Percentiles rank a stretch among this genome's conserved stretches.
Evolutionary conservation across 2,888 invertebrate species (phyloP).

Genomic region (Arge pagana): DNA sequence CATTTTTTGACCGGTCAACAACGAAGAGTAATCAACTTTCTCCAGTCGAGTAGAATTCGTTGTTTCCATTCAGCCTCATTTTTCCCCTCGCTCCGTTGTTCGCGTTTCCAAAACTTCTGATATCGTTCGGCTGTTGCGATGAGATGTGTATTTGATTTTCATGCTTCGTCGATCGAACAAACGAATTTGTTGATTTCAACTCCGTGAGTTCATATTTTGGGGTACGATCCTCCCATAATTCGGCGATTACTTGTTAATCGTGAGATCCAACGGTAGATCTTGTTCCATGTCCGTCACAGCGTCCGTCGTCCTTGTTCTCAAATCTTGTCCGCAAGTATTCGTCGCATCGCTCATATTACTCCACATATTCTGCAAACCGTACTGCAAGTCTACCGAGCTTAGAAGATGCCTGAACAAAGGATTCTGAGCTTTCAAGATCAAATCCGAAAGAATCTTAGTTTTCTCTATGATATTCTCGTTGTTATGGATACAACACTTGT

Average conservation of each 20-base stretch:
- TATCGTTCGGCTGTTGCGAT: too few relatives aligned
- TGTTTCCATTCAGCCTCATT: too few relatives aligned
- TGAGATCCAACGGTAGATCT: slow-evolving; percentile 58
- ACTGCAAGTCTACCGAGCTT: slow-evolving; percentile 50
- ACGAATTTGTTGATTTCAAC: too few relatives aligned
- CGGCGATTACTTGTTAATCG: slow-evolving; percentile 51
- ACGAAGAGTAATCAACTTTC: too few relatives aligned
- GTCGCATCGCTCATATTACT: slow-evolving; percentile 40
- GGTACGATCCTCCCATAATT: too few relatives aligned
- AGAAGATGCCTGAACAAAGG: slow-evolving; percentile 50
- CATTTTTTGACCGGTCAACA: too few relatives aligned
- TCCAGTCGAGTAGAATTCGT: too few relatives aligned
- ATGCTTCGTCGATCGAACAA: too few relatives aligned
- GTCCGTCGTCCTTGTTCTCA: slow-evolving; percentile 58
- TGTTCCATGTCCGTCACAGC: slow-evolving; percentile 55
- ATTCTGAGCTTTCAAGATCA: slow-evolving; percentile 52
- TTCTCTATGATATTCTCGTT: slow-evolving; percentile 51
- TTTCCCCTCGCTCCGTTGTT: too few relatives aligned
- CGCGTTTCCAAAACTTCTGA: too few relatives aligned
- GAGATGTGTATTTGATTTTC: too few relatives aligned
- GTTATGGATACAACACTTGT: slow-evolving; percentile 52
- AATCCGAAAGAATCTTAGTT: slow-evolving; percentile 52
- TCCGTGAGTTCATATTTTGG: too few relatives aligned
- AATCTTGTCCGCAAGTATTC: slow-evolving; percentile 49
- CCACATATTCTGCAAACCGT: slow-evolving; percentile 53